These are phyloP conservation scores for Macrobrachium rosenbergii DNA, from an alignment of 1,140 invertebrate genomes.

Conservation along the genomic window DNA sequence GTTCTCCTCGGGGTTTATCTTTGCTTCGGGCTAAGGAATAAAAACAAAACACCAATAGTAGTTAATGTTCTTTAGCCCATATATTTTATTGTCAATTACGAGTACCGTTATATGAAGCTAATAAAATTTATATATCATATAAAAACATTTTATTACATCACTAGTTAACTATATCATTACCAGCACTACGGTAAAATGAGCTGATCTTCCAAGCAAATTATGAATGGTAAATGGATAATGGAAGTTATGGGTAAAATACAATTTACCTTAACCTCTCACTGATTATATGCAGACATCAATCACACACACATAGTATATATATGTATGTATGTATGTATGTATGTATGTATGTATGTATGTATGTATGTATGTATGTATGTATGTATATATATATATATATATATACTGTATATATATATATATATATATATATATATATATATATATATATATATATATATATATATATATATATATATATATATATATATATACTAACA, in stretches of 20 bases:
- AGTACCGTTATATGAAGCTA: too few relatives aligned
- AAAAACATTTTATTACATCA: too few relatives aligned
- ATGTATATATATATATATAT: background rate
- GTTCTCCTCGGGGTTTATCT: conserved; percentile 71
- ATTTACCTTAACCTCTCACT: background rate
- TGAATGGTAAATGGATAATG: too few relatives aligned
- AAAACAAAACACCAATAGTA: background rate
- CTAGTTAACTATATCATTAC: too few relatives aligned
- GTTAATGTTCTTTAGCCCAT: background rate
- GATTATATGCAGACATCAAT: background rate
- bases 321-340: background rate
- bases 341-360: background rate
- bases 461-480: background rate
- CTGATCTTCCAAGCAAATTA: too few relatives aligned
- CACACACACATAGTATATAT: background rate
- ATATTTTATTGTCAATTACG: too few relatives aligned
- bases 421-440: background rate
- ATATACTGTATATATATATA: background rate
- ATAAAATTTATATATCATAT: too few relatives aligned
- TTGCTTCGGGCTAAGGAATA: conserved; percentile 38
- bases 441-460: too few relatives aligned
- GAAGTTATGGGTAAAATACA: too few relatives aligned
- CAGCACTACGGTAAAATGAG: too few relatives aligned
- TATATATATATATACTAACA: background rate
- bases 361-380: background rate